phyloP scores from a whole-genome alignment of 2,888 invertebrate species.

The Macroteleia sp. region DNA sequence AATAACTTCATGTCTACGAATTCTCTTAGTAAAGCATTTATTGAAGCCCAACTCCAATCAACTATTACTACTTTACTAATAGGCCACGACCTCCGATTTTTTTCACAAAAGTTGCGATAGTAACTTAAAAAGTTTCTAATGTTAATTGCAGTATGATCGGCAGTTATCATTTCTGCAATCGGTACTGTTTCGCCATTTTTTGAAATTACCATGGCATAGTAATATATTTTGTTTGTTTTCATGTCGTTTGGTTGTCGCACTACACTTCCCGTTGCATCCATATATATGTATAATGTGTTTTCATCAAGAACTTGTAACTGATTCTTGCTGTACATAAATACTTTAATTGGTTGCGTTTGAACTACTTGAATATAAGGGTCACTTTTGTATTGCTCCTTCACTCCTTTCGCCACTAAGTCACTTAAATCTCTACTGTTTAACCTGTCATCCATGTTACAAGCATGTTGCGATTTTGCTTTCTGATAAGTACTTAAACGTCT shows the following conservation, averaged over 20 bases:
- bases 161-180: conserved; percentile 13
- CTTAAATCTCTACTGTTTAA: too few species aligned
- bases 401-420: too few species aligned
- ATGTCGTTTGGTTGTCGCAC: too few species aligned
- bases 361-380: too few species aligned
- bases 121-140: conserved; percentile 13
- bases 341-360: neutral
- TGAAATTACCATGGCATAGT: conserved; percentile 4
- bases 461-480: too few species aligned
- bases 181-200: conserved; percentile 6
- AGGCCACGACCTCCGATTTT: neutral
- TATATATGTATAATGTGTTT: too few species aligned
- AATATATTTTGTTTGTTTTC: conserved; percentile 13
- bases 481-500: too few species aligned
- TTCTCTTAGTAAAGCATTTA: conserved; percentile 3
- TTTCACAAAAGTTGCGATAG: neutral
- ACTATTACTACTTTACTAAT: conserved; percentile 1
- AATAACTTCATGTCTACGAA: conserved; percentile 1
- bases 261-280: too few species aligned
- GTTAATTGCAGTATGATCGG: conserved; percentile 17
- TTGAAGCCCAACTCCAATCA: conserved; percentile 18
- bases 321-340: neutral
- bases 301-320: too few species aligned
- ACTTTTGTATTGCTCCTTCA: too few species aligned
- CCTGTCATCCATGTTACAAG: too few species aligned